Base-by-base conservation (phyloP, 2,113 vertebrate genomes). In the Euleptes europaea region DNA sequence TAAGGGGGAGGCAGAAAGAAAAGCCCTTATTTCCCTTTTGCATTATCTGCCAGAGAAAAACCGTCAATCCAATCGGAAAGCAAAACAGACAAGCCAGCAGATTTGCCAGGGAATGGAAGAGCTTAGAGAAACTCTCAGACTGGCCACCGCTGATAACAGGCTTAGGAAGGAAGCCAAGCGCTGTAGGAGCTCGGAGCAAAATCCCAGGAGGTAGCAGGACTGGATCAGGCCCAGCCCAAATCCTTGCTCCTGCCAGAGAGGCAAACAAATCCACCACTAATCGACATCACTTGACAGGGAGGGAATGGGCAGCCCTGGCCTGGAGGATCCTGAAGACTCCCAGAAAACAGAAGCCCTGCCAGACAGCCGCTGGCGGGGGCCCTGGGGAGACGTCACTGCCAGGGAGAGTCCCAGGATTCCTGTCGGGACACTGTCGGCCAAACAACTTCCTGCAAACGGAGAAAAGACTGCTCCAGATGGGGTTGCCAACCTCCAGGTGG, bases 91-190 rank as follows among this genome's bases (percentile, higher is more conserved):
- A 17, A 82, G 60, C 35, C 69, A 13, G 76, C 0, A 13, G 65
- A 17, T 23, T 42, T 57, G 10, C 70, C 83, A 60, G 75, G 23
- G 47, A 71, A 3, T 71, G 74, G 69, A 44, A 2, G 0, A 51
- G 44, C 67, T 71, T 1, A 83, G 70, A 2, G 75, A 69, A 76
- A 3, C 5, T 0, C 40, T 12, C n/a, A 49, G 67, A 84, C 82
- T 89, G 93, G 81, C 78, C 87, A 21, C 0, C 0, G 63, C 85
- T 85, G 78, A 86, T 92, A 88, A 88, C 86, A 11, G 87, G 54
- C 17, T 88, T 91, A 87, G 85, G 66, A 19, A 3, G 0, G 0
- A 38, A 83, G 85, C 83, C 86, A 91, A 54, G 44, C 87, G 78
- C 47, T 71, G 44, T 19, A 0, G 5, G 63, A 49, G 63, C 77